Conservation (phyloP, 1,140 invertebrate genomes). For the Ooceraea biroi region DNA sequence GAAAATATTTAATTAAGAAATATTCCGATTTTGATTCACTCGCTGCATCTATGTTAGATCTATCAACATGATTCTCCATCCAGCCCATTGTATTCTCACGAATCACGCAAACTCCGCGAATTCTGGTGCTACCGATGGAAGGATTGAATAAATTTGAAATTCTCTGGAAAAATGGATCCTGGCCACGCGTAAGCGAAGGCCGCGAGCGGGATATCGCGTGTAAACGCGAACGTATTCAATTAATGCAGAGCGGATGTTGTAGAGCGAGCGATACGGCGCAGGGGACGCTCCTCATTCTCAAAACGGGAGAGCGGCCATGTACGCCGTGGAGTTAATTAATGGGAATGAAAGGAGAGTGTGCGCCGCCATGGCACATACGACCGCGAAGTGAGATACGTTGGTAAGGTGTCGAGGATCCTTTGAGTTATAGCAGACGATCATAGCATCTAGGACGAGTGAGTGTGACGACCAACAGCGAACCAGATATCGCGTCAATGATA, state of each 20-base stretch:
- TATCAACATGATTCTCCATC: neutral
- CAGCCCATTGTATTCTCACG: neutral
- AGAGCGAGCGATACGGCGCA: constrained; percentile 47
- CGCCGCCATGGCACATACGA: constrained; percentile 3
- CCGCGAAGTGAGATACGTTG: constrained; percentile 17
- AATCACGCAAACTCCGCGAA: constrained; percentile 21
- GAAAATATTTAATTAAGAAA: neutral
- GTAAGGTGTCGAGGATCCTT: constrained; percentile 26
- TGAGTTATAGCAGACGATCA: neutral
- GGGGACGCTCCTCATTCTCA: constrained; percentile 61
- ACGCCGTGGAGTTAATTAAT: constrained; percentile 58
- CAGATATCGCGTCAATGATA: neutral
- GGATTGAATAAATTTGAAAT: constrained; percentile 38
- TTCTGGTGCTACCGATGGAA: constrained; percentile 6
- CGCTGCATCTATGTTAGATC: neutral
- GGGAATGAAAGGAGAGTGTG: constrained; percentile 44
- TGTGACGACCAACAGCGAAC: neutral
- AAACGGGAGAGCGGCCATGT: constrained; percentile 61
- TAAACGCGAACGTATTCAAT: constrained; percentile 64
- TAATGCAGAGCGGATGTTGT: constrained; percentile 71
- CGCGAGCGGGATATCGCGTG: constrained; percentile 57
- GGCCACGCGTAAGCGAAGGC: constrained; percentile 26
- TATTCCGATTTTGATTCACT: neutral
- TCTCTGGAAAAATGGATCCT: constrained; percentile 36
- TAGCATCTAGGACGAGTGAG: neutral